Conservation (phyloP, 2,888 invertebrate species). For the Allophyes oxyacanthae region DNA sequence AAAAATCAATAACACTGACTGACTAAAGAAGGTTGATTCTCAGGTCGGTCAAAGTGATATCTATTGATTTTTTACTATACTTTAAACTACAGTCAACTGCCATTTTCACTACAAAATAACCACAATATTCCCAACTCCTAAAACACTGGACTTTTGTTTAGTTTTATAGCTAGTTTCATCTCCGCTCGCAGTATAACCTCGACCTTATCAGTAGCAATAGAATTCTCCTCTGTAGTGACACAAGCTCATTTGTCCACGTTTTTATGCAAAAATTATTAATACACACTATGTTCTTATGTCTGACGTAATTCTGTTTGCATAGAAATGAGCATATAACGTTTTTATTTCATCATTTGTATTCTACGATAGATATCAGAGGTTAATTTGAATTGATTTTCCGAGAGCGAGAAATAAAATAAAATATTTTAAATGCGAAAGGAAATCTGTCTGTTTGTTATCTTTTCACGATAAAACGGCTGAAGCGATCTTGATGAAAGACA, state of each 20-base stretch:
- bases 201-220: conserved; percentile 1
- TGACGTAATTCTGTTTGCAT: conserved; percentile 28
- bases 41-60: too few species aligned
- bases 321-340: conserved; percentile 6
- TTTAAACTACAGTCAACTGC: too few species aligned
- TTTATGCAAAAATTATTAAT: conserved; percentile 30
- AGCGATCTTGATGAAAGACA: too few species aligned
- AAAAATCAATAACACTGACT: too few species aligned
- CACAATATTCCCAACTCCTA: too few species aligned
- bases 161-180: not conserved
- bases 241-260: conserved; percentile 12
- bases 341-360: conserved; percentile 17
- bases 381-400: not conserved
- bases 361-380: not conserved
- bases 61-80: too few species aligned
- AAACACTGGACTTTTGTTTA: too few species aligned
- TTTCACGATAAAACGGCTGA: too few species aligned
- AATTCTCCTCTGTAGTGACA: conserved; percentile 5
- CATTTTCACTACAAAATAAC: too few species aligned
- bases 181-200: conserved; percentile 4
- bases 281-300: conserved; percentile 7
- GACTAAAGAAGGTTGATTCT: too few species aligned
- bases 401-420: not conserved
- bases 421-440: not conserved
- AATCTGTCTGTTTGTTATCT: too few species aligned